Evolutionary conservation across 2,113 vertebrate genomes (phyloP), one percentile per base, ranked within the genome.

Genomic region (Aegotheles bennettii): DNA sequence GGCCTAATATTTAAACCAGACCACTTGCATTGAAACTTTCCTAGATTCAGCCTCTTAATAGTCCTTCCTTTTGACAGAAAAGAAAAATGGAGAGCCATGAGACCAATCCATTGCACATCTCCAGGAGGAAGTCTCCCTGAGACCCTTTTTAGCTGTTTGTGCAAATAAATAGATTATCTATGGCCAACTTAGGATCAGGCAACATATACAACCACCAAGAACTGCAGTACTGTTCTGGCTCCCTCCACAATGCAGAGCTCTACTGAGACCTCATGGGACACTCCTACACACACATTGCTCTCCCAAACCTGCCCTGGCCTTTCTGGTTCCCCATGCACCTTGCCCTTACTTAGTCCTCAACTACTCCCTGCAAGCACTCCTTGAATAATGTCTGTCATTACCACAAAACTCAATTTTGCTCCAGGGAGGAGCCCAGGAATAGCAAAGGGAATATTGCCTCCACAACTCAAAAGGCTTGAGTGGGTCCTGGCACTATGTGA

Each of bases 381-480:
- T 70, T 80, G 75, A 65, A 76, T 90, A 87, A 73, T 83, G n/a
- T 57, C 8, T 64, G 29, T 40, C 53, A 83, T 85, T 92, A 79
- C 36, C 54, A 53, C 40, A 93, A 91, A 90, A 90, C 65, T 75
- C 51, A 76, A 43, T 88, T 94, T 91, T 90, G 36, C 28, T 85
- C 9, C 29, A 56, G 26, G 54, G 35, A 43, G 17, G 79, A 93
- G 59, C 54, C 76, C 83, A 63, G 54, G 65, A 36, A 74, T 51
- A 68, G 51, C 86, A 56, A 97, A 95, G 33, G 54, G 68, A 84
- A 81, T 93, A 50, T 29, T 86, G 43, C 25, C 40, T 95, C 76
- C 86, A 63, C 51, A 90, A 86, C 26, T 50, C 73, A 92, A 94
- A 93, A 93, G 43, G 64, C 84, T 93, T 86, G 71, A 97, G 94